These are phyloP conservation scores for Hemibagrus wyckioides DNA, from an alignment of 2,113 vertebrate species.

Conservation along the genomic window DNA sequence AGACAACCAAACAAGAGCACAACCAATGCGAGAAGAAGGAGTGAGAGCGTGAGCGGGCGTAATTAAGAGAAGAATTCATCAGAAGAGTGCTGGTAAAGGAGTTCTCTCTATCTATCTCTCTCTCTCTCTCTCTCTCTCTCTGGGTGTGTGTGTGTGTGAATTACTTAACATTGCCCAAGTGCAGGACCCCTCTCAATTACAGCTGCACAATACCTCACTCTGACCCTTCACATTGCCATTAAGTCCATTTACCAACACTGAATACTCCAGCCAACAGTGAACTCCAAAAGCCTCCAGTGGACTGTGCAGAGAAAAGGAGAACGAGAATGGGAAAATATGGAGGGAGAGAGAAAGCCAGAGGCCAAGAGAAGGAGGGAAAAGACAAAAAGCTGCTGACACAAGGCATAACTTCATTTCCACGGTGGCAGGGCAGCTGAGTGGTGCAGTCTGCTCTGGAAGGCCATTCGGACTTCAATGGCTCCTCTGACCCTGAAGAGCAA, in stretches of 20 bases:
- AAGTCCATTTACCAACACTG: slow-evolving; percentile 78
- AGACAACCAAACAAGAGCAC: slow-evolving; percentile 68
- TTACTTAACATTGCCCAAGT: slow-evolving; percentile 49
- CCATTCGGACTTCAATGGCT: slow-evolving; percentile 99
- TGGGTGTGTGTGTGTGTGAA: slow-evolving; percentile 24
- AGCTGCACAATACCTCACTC: slow-evolving; percentile 73
- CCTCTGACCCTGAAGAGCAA: slow-evolving; percentile 97
- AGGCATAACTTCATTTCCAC: slow-evolving; percentile 99
- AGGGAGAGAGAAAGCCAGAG: slow-evolving; percentile 22
- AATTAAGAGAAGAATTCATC: slow-evolving; percentile 12
- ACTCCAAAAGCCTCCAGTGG: slow-evolving; percentile 58
- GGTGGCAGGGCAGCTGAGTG: slow-evolving; percentile 98
- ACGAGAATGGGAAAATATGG: slow-evolving; percentile 43
- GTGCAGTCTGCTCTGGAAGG: slow-evolving; percentile 99
- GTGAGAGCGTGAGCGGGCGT: slow-evolving; percentile 37
- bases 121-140: slow-evolving; percentile 7
- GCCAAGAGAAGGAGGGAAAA: slow-evolving; percentile 68
- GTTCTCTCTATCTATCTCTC: neutral
- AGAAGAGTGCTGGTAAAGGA: slow-evolving; percentile 17
- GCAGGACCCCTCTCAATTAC: slow-evolving; percentile 44
- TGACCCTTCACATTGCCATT: slow-evolving; percentile 70
- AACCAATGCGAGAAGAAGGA: slow-evolving; percentile 53
- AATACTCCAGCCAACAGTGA: slow-evolving; percentile 69
- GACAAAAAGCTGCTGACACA: slow-evolving; percentile 95
- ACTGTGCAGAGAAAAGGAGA: slow-evolving; percentile 49